A percentile compares a stretch with the other conserved stretches of the same genome.
Conservation (phyloP, 2,797 vertebrate genomes). For the Semotilus atromaculatus region DNA sequence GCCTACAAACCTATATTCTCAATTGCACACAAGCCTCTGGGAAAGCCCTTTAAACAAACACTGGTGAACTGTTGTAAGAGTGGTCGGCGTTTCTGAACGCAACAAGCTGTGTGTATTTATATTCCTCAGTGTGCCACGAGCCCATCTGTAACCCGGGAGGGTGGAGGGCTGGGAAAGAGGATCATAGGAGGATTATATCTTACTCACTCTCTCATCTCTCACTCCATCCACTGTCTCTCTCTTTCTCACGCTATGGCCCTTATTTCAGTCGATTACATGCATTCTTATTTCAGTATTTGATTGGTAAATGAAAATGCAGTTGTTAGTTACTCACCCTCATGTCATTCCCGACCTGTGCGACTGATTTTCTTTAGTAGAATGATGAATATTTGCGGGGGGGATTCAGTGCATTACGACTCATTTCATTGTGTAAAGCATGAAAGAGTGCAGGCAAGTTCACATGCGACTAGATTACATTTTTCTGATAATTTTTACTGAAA, state of each 20-base stretch:
- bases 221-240: conserved; percentile 16
- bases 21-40: neutral
- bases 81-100: neutral
- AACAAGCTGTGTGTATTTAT: neutral
- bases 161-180: conserved; percentile 24
- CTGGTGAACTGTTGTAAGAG: neutral
- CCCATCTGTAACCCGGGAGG: conserved; percentile 23
- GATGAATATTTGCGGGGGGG: too few species aligned
- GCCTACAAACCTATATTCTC: conserved; percentile 27
- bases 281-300: neutral
- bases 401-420: neutral
- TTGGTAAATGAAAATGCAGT: neutral
- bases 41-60: neutral
- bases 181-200: conserved; percentile 43
- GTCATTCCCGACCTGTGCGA: neutral
- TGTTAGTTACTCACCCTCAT: neutral
- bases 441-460: neutral
- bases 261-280: neutral
- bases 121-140: neutral
- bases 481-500: neutral
- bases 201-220: conserved; percentile 31
- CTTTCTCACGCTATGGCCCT: neutral
- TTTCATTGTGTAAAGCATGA: neutral
- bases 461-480: neutral
- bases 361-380: neutral